These are phyloP conservation scores for Lacanobia oleracea DNA, from an alignment of 2,888 invertebrate species.

Conservation along the genomic window DNA sequence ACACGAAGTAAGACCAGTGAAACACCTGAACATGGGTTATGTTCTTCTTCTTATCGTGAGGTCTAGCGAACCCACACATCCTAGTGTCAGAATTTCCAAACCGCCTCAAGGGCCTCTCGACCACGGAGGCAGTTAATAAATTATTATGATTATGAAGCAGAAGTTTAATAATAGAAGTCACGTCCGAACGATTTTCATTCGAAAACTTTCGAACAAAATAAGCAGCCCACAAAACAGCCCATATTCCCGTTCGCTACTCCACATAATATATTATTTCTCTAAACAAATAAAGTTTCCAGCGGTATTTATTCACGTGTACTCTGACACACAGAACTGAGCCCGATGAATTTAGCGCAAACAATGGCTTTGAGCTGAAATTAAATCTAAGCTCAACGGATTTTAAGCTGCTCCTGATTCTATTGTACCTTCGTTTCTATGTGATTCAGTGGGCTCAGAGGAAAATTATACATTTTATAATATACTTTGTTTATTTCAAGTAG, in stretches of 20 bases:
- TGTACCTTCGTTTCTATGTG: slow-evolving; percentile 43
- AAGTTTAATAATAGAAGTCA: slow-evolving; percentile 15
- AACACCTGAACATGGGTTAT: too few species aligned
- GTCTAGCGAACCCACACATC: too few species aligned
- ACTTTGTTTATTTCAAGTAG: slow-evolving; percentile 24
- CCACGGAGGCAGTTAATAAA: too few species aligned
- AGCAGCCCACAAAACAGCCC: slow-evolving; percentile 7
- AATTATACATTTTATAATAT: slow-evolving; percentile 36
- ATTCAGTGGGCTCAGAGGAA: slow-evolving; percentile 6
- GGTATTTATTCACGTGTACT: slow-evolving; percentile 45
- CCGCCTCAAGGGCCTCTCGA: too few species aligned
- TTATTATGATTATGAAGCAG: neutral
- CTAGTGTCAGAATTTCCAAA: too few species aligned
- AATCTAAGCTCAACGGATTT: slow-evolving; percentile 55
- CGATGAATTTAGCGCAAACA: slow-evolving; percentile 52
- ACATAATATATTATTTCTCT: slow-evolving; percentile 30
- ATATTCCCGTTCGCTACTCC: slow-evolving; percentile 10
- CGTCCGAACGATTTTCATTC: slow-evolving; percentile 30
- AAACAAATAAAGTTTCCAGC: slow-evolving; percentile 26
- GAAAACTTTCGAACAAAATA: slow-evolving; percentile 30
- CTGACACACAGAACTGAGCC: slow-evolving; percentile 36
- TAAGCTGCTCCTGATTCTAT: slow-evolving; percentile 49
- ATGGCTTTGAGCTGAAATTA: slow-evolving; percentile 50
- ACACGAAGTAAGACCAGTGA: too few species aligned
- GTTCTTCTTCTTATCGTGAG: too few species aligned